phyloP scores from a whole-genome alignment of 1,140 invertebrate genomes.

The Doryteuthis pealeii region DNA sequence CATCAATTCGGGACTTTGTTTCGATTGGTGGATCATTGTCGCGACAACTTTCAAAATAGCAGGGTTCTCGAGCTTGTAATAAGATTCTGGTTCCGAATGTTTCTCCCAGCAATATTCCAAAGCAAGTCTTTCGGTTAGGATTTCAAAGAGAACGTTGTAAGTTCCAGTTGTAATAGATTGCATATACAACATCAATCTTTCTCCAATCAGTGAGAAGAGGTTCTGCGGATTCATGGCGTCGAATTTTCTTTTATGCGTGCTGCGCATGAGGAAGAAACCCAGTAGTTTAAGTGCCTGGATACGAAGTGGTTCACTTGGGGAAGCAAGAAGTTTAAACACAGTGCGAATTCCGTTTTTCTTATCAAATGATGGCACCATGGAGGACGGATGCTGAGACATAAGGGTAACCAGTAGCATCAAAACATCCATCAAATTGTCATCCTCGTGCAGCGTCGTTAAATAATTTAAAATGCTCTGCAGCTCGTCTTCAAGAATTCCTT shows the following conservation, averaged over 20 bases:
- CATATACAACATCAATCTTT: slow-evolving; percentile 85
- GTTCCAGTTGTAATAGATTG: slow-evolving; percentile 87
- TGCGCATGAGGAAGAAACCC: slow-evolving; percentile 90
- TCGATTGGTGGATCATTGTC: slow-evolving; percentile 94
- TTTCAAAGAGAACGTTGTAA: slow-evolving; percentile 99
- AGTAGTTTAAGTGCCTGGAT: slow-evolving; percentile 94
- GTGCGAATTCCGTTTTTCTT: slow-evolving; percentile 93
- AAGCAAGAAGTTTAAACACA: slow-evolving; percentile 94
- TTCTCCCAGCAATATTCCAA: slow-evolving; percentile 89
- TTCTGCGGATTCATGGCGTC: slow-evolving; percentile 87
- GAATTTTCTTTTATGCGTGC: slow-evolving; percentile 95
- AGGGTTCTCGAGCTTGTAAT: slow-evolving; percentile 95
- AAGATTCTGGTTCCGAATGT: slow-evolving; percentile 91
- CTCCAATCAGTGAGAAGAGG: slow-evolving; percentile 92
- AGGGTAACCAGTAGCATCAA: slow-evolving; percentile 94
- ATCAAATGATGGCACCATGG: slow-evolving; percentile 98
- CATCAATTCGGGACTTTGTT: slow-evolving; percentile 86
- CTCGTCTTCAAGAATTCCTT: slow-evolving; percentile 95
- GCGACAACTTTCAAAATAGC: slow-evolving; percentile 98
- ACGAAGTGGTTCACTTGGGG: slow-evolving; percentile 91
- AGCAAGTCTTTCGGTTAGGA: slow-evolving; percentile 94
- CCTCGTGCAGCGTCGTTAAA: slow-evolving; percentile 95
- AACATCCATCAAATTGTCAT: slow-evolving; percentile 98
- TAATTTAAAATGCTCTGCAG: slow-evolving; percentile 98
- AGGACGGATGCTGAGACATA: slow-evolving; percentile 97